Evolutionary conservation across 37 sponge, comb jelly and placozoan genomes (phyloP).

Genomic region (Crambe crambe): DNA sequence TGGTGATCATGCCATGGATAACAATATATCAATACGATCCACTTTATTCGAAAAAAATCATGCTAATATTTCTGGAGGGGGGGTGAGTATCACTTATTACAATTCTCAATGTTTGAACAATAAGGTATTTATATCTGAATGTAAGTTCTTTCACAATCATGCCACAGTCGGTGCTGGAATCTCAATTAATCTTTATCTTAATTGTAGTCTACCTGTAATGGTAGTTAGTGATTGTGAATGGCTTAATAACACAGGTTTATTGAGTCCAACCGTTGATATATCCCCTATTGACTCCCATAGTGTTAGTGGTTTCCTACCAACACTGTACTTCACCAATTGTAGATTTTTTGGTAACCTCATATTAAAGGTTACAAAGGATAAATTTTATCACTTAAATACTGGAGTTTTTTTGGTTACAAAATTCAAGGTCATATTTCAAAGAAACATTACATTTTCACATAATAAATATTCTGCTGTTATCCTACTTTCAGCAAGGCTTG

Average conservation of each 20-base stretch:
- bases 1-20: not conserved
- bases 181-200: not conserved
- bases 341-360: not conserved
- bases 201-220: not conserved
- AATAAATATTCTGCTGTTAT: slow-evolving; percentile 22
- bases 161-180: not conserved
- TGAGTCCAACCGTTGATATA: not conserved
- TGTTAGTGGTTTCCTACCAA: not conserved
- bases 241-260: not conserved
- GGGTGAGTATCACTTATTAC: not conserved
- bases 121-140: not conserved
- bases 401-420: not conserved
- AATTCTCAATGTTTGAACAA: not conserved
- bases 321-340: not conserved
- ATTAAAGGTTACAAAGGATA: too few relatives aligned
- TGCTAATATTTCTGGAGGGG: not conserved
- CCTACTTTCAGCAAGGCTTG: not conserved
- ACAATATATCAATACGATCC: not conserved
- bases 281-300: not conserved
- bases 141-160: not conserved
- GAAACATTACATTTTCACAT: not conserved
- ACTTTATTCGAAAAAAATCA: not conserved
- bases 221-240: not conserved
- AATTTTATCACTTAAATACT: not conserved
- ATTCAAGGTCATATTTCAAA: not conserved